These are phyloP conservation scores for Pteria penguin DNA, from an alignment of 2,888 invertebrate genomes.

Conservation along the genomic window DNA sequence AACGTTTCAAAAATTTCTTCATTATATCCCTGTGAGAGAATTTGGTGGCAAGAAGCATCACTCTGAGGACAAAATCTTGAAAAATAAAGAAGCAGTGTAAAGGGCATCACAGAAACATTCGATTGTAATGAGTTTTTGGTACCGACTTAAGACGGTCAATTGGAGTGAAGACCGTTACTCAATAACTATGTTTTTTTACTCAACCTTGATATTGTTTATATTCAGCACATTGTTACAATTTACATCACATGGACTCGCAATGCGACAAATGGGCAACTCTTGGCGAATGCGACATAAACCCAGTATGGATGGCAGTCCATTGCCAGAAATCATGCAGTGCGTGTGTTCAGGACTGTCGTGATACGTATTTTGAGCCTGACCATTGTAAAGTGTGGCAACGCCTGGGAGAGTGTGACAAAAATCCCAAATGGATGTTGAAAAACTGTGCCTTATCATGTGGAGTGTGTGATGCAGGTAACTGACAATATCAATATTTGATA, in stretches of 20 bases:
- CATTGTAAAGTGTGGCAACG: conserved; percentile 61
- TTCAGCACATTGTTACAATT: conserved; percentile 58
- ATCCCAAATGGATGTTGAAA: conserved; percentile 63
- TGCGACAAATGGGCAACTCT: conserved; percentile 57
- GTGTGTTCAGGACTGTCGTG: conserved; percentile 49
- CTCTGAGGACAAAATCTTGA: no score
- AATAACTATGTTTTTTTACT: no score
- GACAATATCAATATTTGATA: no score
- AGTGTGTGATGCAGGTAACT: conserved; percentile 62
- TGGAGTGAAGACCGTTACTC: no score
- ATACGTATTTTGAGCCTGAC: conserved; percentile 21
- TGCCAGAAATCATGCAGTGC: conserved; percentile 60
- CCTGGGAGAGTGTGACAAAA: conserved; percentile 59
- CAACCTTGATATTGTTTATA: neutral
- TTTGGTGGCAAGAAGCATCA: no score
- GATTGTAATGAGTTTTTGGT: no score
- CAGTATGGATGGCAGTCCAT: conserved; percentile 62
- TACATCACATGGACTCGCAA: conserved; percentile 47
- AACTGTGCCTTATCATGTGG: conserved; percentile 67
- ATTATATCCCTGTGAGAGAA: no score
- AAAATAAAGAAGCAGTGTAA: no score
- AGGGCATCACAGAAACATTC: no score
- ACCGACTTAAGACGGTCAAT: no score
- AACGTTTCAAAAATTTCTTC: no score
- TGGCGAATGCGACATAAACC: conserved; percentile 63